phyloP scores from a whole-genome alignment of 1,140 invertebrate genomes.

The Halesus radiatus region DNA sequence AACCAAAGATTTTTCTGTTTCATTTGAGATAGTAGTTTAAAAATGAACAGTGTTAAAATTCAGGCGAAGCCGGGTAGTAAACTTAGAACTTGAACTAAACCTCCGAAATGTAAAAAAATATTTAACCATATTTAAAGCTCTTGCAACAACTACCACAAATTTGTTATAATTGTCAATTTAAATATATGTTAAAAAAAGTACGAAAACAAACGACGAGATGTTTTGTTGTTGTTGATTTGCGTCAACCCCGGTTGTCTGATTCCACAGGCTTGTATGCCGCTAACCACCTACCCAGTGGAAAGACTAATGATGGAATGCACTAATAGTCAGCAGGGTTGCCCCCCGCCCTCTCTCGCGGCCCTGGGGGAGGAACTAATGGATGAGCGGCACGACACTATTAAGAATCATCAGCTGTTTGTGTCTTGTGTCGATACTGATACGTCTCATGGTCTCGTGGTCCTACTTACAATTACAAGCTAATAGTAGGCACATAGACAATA shows the following conservation, averaged over 20 bases:
- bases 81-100: too few species aligned
- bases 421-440: neutral
- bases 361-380: conserved; percentile 47
- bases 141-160: too few species aligned
- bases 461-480: neutral
- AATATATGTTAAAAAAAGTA: too few species aligned
- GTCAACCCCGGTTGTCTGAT: neutral
- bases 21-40: too few species aligned
- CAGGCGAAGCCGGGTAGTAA: too few species aligned
- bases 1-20: too few species aligned
- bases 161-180: too few species aligned
- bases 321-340: conserved; percentile 50
- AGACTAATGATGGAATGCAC: conserved; percentile 57
- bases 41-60: too few species aligned
- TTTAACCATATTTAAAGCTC: too few species aligned
- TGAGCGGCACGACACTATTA: conserved; percentile 54
- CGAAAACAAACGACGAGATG: too few species aligned
- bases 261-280: neutral
- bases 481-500: neutral
- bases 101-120: too few species aligned
- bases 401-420: conserved; percentile 49
- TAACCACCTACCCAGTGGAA: neutral
- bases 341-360: neutral
- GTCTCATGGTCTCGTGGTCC: neutral
- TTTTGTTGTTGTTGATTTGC: too few species aligned